A percentile compares a stretch with the other conserved stretches of the same genome.
Conservation (phyloP, 2,888 invertebrate genomes). For the Poecilobothrus nobilitatus region DNA sequence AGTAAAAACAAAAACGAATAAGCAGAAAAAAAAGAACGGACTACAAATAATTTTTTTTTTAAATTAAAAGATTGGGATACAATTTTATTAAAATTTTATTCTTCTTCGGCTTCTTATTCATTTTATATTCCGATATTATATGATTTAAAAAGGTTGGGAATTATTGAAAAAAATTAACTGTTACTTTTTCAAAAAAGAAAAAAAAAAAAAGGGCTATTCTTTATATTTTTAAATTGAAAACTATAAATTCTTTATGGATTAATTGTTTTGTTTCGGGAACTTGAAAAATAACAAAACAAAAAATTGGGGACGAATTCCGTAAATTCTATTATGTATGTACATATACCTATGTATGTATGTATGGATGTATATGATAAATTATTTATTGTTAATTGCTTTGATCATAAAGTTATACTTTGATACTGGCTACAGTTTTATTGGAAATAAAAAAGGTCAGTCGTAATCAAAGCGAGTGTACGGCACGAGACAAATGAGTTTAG, state of each 20-base stretch:
- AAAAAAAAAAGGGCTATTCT: too few species aligned
- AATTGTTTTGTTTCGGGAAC: background rate
- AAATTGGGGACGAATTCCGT: background rate
- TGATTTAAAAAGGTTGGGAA: too few species aligned
- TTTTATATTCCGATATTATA: background rate
- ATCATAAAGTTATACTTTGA: background rate
- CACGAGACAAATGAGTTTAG: background rate
- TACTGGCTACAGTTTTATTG: too few species aligned
- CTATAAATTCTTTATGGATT: background rate
- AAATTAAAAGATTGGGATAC: background rate
- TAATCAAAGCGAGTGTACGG: background rate
- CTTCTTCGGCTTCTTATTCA: too few species aligned
- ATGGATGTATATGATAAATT: background rate
- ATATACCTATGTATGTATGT: too few species aligned
- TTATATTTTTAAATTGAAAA: too few species aligned
- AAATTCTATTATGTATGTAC: too few species aligned
- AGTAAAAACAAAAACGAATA: too few species aligned
- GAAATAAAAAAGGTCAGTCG: background rate
- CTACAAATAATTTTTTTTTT: too few species aligned
- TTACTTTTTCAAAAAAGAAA: too few species aligned
- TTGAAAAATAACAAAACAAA: background rate
- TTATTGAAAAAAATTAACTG: too few species aligned
- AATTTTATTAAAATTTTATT: background rate
- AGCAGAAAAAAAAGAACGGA: too few species aligned
- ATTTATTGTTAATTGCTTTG: background rate